Base-by-base conservation (phyloP, 1,140 invertebrate genomes). In the Brevipalpus yothersi region DNA sequence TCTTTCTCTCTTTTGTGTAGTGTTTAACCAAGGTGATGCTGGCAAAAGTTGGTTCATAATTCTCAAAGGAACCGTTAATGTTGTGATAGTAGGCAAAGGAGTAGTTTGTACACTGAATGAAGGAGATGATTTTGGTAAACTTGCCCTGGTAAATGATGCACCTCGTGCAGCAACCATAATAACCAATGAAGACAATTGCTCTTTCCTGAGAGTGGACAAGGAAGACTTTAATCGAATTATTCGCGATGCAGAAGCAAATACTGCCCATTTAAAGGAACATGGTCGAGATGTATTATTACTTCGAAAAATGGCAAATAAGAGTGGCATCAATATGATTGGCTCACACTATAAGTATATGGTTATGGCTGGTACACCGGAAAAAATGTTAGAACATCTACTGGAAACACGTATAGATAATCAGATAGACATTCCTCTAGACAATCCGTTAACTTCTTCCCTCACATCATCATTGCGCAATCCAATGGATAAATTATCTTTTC, bases 1-100 rank as follows among this genome's bases (percentile, higher is more conserved):
- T 61, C 2, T 51, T 51, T 51, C 49, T 51, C 49, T 1, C 2
- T 45, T 3, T 15, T 67, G 70, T 39, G 53, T 70, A 85, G 83
- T 89, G 66, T 90, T 90, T 70, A 83, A 84, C 68, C 86, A 89
- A 74, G 86, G 86, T 49, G 85, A 88, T 68, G 82, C 85, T 69
- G 86, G 85, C n/a, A 78, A 81, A 63, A 85, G 82, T 23, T 89
- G 86, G 86, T 89, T 86, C 72, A 84, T 89, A 47, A 80, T 89
- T 61, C 74, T 89, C 40, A 79, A 80, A 66, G 85, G 85, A 15
- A 84, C 83, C 0, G 84, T 89, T 5, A 83, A 87, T 69, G 85
- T 89, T 54, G 81, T 83, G 43, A 87, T 87, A 66, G 80, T 84
- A 68, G 83, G 84, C 56, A 88, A 88, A 76, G 85, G 85, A 41